Evolutionary conservation across 2,797 vertebrate species (phyloP).

Genomic region (Podarcis siculus): DNA sequence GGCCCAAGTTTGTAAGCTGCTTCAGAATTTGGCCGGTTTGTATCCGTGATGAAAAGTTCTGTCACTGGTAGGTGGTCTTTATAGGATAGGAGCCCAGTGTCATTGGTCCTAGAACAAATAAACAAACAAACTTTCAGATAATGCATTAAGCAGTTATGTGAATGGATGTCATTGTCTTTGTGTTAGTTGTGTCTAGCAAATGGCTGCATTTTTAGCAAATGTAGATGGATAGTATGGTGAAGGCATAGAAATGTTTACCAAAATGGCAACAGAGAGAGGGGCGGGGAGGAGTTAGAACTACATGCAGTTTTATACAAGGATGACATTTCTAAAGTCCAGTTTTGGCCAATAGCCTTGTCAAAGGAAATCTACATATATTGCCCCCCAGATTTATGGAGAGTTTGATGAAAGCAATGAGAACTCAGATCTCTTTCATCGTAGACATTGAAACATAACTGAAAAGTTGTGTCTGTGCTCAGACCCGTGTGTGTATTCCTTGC

Average conservation of each 20-base stretch:
- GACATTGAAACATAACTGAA: neutral
- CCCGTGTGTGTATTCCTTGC: neutral
- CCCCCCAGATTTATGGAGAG: neutral
- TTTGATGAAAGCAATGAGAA: neutral
- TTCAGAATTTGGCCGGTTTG: conserved; percentile 84
- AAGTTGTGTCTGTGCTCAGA: neutral
- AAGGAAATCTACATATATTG: too few relatives aligned
- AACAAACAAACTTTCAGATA: conserved; percentile 37
- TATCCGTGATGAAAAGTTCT: conserved; percentile 88
- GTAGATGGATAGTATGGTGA: neutral
- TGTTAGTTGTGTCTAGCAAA: neutral
- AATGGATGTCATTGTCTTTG: conserved; percentile 2
- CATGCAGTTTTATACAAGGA: neutral
- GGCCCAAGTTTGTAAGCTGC: conserved; percentile 89
- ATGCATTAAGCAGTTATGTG: conserved; percentile 30
- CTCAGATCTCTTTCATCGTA: too few relatives aligned
- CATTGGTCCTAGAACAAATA: conserved; percentile 82
- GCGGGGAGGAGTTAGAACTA: neutral
- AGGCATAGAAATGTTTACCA: neutral
- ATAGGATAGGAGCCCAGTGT: conserved; percentile 88
- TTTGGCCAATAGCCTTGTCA: too few relatives aligned
- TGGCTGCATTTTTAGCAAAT: neutral
- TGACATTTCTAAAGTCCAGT: neutral
- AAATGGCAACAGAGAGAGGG: accelerated
- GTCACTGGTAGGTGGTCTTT: conserved; percentile 91